Conservation (phyloP, 2,797 vertebrate genomes). For the Urophycis tenuis region DNA sequence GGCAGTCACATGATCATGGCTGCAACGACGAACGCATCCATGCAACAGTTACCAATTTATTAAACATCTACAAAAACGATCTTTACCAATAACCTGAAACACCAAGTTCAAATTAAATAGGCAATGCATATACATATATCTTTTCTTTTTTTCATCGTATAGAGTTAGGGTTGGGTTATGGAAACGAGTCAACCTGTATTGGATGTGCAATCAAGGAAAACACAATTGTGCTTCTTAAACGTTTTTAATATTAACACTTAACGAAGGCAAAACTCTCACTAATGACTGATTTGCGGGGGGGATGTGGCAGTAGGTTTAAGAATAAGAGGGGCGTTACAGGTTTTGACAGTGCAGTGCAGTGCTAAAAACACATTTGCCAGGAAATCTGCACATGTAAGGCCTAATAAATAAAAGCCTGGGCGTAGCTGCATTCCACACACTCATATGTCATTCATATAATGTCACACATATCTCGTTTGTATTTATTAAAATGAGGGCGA, state of each 20-base stretch:
- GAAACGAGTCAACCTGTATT: no score
- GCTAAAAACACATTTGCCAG: neutral
- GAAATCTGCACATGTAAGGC: neutral
- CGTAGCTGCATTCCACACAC: neutral
- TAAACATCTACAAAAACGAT: neutral
- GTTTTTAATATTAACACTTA: neutral
- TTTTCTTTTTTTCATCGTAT: neutral
- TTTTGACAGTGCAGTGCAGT: neutral
- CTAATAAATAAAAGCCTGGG: neutral
- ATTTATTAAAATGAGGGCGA: neutral
- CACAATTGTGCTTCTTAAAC: no score
- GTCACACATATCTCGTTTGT: no score
- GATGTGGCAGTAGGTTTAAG: neutral
- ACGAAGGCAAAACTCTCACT: neutral
- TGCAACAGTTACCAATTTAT: neutral
- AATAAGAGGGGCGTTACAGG: neutral
- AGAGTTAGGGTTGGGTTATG: neutral
- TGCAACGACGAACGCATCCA: neutral
- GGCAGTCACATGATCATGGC: slow-evolving; percentile 43
- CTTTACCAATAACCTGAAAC: neutral
- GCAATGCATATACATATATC: neutral
- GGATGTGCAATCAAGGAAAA: no score
- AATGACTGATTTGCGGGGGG: neutral
- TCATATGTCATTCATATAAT: neutral
- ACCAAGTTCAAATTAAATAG: neutral